A percentile compares a stretch with the other conserved stretches of the same genome.
Conservation (phyloP, 2,113 vertebrate genomes). For the Onychostoma macrolepis region DNA sequence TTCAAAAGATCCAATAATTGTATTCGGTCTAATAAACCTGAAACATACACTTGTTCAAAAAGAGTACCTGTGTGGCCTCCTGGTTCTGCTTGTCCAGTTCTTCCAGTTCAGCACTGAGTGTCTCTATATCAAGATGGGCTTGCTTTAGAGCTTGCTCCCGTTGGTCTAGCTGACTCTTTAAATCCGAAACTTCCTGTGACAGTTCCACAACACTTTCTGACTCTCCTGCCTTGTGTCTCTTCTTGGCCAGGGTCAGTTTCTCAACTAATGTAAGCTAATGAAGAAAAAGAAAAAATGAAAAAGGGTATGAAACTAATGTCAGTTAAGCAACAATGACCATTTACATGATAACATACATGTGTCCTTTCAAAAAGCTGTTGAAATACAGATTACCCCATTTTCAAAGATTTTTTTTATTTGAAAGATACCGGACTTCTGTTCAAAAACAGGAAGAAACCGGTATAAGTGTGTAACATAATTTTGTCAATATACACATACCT, state of each 20-base stretch:
- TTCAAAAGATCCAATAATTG: not conserved
- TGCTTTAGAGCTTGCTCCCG: slow-evolving; percentile 78
- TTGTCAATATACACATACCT: slow-evolving; percentile 61
- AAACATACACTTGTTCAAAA: not conserved
- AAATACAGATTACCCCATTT: not conserved
- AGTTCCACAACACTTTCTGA: slow-evolving; percentile 36
- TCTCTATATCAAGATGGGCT: slow-evolving; percentile 80
- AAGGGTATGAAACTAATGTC: not conserved
- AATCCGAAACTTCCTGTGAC: slow-evolving; percentile 68
- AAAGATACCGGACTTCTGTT: not conserved
- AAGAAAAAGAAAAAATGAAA: not conserved
- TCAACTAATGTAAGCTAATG: slow-evolving; percentile 55
- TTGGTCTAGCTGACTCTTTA: slow-evolving; percentile 79
- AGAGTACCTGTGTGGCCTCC: slow-evolving; percentile 89
- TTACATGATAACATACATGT: not conserved
- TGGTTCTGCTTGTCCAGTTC: slow-evolving; percentile 94
- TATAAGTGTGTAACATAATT: not conserved
- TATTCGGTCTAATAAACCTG: not conserved
- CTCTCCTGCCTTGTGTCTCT: slow-evolving; percentile 1
- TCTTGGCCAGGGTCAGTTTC: slow-evolving; percentile 62
- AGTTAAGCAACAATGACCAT: not conserved
- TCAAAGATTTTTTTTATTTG: not conserved
- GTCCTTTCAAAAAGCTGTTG: not conserved
- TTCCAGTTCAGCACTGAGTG: slow-evolving; percentile 83
- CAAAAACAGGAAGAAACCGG: not conserved